Evolutionary conservation across 2,888 invertebrate species (phyloP), one percentile per base, ranked within the genome.

Genomic region (Meta bourneti): DNA sequence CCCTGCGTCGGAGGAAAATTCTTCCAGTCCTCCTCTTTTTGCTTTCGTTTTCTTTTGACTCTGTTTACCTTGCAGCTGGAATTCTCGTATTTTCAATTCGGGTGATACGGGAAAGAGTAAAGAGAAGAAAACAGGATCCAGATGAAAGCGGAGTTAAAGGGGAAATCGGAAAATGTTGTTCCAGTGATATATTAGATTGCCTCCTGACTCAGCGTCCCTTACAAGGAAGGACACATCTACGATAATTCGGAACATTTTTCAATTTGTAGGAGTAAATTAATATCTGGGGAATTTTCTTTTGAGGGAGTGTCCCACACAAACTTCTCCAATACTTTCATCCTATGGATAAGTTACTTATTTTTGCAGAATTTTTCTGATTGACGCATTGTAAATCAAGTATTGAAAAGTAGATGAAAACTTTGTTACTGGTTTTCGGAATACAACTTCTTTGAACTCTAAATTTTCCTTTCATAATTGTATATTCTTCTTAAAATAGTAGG

Each of bases 1-100:
- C 8, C 48, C 48, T 16, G 13, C 71, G 8, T 71, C 20, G 16
- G n/a, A 19, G 71, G 71, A 71, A 19, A 11, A 49, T 19, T 52
- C 52, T 19, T n/a, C 51, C 77, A 48, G 9, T 52, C 51, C 8
- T 71, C 52, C 69, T 48, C 51, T 74, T 52, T 71, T 72, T 52
- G 52, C 13, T 72, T 83, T 74, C 74, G 52, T 81, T 81, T 71
- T 9, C 20, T 34, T 34, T 34, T 34, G n/a, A 4, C 51, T 77
- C 75, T 81, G 74, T 88, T 88, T 81, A 88, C 81, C 88, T 80
- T 78, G 54, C 78, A 78, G 86, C 78, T 86, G 78, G 72, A 52
- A 79, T 80, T 51, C 20, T 81, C 49, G 51, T 88, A 88, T 81
- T 81, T 88, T 88, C 81, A 88, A 88, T 88, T 88, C 81, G 48